Evolutionary conservation across 92 coral and sea anemone species (phyloP).

Genomic region (Montipora capitata): DNA sequence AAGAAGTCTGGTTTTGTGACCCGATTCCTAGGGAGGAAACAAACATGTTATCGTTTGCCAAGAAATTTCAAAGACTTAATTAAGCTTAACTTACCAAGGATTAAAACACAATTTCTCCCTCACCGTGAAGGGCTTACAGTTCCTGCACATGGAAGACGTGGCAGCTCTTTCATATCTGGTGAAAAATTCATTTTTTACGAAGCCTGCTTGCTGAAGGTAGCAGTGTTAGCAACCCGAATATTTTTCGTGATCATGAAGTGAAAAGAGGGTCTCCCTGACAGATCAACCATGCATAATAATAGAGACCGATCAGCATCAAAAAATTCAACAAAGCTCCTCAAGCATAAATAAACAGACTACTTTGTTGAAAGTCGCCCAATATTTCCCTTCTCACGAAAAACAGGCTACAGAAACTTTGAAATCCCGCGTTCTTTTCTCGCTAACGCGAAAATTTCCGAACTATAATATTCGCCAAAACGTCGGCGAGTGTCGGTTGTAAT

Average conservation of each 20-base stretch:
- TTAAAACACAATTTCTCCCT: not conserved
- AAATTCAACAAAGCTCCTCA: constrained; percentile 17
- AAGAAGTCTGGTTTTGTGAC: too few species aligned
- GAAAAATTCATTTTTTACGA: not conserved
- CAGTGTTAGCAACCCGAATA: not conserved
- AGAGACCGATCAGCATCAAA: constrained; percentile 21
- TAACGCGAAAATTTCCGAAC: not conserved
- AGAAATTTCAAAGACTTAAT: too few species aligned
- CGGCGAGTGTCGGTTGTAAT: not conserved
- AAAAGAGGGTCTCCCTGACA: too few species aligned
- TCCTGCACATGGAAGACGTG: not conserved
- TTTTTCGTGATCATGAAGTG: not conserved
- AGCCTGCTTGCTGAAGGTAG: not conserved
- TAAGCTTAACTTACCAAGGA: not conserved
- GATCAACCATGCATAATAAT: not conserved
- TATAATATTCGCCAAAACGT: not conserved
- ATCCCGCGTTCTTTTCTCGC: constrained; percentile 30
- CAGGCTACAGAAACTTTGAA: not conserved
- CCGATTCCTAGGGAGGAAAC: too few species aligned
- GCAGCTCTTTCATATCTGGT: not conserved
- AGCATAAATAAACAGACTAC: not conserved
- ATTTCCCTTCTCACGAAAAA: not conserved
- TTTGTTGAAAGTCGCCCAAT: too few species aligned
- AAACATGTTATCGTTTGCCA: too few species aligned
- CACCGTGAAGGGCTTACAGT: not conserved